Percentiles rank a stretch among this genome's conserved stretches.
phyloP scores from a whole-genome alignment of 2,797 vertebrate genomes.

The Microtus californicus region DNA sequence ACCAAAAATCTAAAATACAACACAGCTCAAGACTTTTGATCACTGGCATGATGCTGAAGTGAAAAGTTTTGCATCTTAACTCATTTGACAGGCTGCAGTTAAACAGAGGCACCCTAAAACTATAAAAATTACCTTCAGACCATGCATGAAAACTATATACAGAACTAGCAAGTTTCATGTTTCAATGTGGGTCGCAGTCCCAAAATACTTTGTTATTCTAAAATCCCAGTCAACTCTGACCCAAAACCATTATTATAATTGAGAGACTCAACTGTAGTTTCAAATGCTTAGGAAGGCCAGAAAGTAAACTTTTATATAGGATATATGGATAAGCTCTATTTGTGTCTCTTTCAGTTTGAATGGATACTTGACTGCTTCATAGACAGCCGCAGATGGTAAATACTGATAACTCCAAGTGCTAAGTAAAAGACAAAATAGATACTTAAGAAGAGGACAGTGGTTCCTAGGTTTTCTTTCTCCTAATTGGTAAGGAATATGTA shows the following conservation, averaged over 20 bases:
- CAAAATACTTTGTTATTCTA: background rate
- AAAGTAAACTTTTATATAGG: constrained; percentile 44
- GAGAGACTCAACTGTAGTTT: background rate
- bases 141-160: background rate
- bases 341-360: background rate
- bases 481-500: constrained; percentile 77
- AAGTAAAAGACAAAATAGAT: constrained; percentile 70
- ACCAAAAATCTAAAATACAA: background rate
- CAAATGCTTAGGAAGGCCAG: constrained; percentile 39
- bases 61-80: background rate
- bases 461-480: constrained; percentile 70
- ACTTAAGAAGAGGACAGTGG: constrained; percentile 58
- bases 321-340: background rate
- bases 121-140: background rate
- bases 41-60: background rate
- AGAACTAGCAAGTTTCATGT: background rate
- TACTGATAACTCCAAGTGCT: constrained; percentile 51
- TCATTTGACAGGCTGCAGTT: background rate
- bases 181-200: background rate
- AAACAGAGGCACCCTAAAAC: background rate
- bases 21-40: background rate
- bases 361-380: background rate
- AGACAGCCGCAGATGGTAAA: constrained; percentile 42
- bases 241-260: background rate
- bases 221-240: background rate